phyloP scores from a whole-genome alignment of 2,113 vertebrate species.

The Chiloscyllium plagiosum region DNA sequence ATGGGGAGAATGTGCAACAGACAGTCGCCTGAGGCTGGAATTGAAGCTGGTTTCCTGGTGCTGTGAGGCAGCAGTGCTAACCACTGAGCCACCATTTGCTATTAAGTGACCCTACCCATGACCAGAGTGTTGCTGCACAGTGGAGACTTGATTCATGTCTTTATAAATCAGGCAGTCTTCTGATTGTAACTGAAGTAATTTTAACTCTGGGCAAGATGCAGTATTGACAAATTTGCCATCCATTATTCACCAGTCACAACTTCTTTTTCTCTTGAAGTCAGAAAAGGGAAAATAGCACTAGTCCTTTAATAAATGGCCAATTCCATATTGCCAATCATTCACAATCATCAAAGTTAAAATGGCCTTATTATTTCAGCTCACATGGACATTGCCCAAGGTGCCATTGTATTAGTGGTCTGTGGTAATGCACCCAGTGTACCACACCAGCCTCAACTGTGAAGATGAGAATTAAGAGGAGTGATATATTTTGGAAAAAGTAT shows the following conservation, averaged over 20 bases:
- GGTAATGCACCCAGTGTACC: not conserved
- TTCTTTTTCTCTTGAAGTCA: not conserved
- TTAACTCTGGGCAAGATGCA: not conserved
- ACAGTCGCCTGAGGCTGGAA: no score
- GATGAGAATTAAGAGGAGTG: not conserved
- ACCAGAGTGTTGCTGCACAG: not conserved
- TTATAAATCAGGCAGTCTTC: not conserved
- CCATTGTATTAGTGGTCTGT: not conserved
- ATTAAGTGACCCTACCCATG: not conserved
- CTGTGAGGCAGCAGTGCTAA: no score
- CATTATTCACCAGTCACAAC: not conserved
- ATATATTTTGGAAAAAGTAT: not conserved
- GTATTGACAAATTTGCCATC: not conserved
- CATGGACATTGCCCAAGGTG: not conserved
- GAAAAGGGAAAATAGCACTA: not conserved
- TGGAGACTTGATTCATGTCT: not conserved
- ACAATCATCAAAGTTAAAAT: not conserved
- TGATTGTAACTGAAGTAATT: not conserved
- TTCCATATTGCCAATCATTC: not conserved
- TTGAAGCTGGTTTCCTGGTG: no score
- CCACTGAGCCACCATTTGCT: not conserved
- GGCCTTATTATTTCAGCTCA: not conserved
- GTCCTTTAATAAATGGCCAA: not conserved
- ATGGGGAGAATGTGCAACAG: no score
- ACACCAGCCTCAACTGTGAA: not conserved